Conservation (phyloP, 2,113 vertebrate genomes). For the Zosterops lateralis region DNA sequence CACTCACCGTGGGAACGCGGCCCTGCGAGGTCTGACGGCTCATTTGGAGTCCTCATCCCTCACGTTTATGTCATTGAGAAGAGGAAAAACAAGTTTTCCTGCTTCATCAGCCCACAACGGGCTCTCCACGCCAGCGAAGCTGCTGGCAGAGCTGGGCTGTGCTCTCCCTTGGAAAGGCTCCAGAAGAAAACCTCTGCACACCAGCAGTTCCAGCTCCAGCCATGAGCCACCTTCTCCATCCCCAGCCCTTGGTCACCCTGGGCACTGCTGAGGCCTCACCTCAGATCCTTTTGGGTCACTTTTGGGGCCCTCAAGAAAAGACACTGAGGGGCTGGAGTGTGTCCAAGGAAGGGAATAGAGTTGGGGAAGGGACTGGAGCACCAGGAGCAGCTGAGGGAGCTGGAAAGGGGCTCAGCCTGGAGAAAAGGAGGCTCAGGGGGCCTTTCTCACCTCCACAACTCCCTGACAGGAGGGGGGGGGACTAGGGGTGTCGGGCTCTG, state of each 20-base stretch:
- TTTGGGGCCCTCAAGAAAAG: background rate
- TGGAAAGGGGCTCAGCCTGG: background rate
- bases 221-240: background rate
- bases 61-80: background rate
- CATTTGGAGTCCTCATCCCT: background rate
- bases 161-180: background rate
- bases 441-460: background rate
- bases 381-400: background rate
- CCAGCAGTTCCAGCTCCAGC: background rate
- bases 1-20: background rate
- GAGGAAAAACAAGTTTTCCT: constrained; percentile 49
- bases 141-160: background rate
- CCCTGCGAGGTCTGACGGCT: background rate
- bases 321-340: rapidly evolving
- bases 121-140: rapidly evolving
- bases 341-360: background rate
- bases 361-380: background rate
- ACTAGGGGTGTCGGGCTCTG: rapidly evolving
- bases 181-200: background rate
- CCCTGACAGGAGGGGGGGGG: background rate
- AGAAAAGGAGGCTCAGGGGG: background rate
- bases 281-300: background rate
- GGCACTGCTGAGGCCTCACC: background rate
- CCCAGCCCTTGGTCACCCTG: background rate
- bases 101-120: background rate